Percentiles rank a stretch among this genome's conserved stretches.
Evolutionary conservation across 2,888 invertebrate genomes (phyloP).

Genomic region (Alentia gelatinosa): DNA sequence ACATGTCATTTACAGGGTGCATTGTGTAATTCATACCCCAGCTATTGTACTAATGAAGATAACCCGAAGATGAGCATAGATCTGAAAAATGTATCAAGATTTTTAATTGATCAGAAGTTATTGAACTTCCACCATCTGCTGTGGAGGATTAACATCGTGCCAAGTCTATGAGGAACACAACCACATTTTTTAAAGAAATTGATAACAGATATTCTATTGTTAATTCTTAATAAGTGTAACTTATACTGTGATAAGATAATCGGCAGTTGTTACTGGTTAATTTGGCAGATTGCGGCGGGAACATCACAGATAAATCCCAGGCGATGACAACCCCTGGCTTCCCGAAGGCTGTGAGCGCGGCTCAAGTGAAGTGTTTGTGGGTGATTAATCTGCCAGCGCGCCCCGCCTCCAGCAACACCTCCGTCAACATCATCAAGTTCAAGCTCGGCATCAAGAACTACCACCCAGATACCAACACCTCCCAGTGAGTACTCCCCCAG

Average conservation of each 20-base stretch:
- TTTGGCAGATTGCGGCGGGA: constrained; percentile 56
- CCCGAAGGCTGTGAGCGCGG: background rate
- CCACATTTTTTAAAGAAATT: background rate
- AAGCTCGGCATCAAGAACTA: constrained; percentile 22
- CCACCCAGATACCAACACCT: background rate
- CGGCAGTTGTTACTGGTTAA: background rate
- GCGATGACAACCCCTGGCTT: constrained; percentile 44
- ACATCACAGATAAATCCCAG: background rate
- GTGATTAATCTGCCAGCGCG: constrained; percentile 40
- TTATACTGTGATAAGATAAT: too few species aligned
- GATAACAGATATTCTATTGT: background rate
- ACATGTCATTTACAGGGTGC: too few species aligned
- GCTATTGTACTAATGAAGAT: too few species aligned
- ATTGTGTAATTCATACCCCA: too few species aligned
- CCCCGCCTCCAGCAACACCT: constrained; percentile 35
- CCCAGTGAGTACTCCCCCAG: constrained; percentile 2
- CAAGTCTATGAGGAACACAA: too few species aligned
- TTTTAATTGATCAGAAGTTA: too few species aligned
- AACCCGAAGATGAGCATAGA: too few species aligned
- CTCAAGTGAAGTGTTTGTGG: constrained; percentile 49
- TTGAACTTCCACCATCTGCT: too few species aligned
- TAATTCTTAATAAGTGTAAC: too few species aligned
- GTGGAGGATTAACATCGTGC: too few species aligned
- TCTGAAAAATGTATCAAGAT: too few species aligned
- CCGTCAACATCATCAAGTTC: constrained; percentile 54